Evolutionary conservation across 2,797 vertebrate species (phyloP).

Genomic region (Pseudopleuronectes americanus): DNA sequence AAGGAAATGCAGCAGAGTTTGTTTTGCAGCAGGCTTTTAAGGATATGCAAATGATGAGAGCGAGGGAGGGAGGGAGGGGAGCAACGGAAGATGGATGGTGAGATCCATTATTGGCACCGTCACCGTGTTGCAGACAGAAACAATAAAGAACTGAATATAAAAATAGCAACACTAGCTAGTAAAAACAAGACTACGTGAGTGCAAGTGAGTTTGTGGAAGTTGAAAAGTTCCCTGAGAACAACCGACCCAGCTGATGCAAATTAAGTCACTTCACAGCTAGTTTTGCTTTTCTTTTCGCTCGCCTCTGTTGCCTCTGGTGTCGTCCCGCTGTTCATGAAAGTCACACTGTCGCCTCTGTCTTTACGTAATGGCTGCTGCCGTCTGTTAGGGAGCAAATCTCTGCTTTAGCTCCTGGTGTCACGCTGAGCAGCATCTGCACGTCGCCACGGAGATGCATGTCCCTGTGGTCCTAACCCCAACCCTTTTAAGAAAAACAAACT

Average conservation of each 20-base stretch:
- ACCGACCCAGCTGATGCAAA: slow-evolving; percentile 13
- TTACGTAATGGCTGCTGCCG: slow-evolving; percentile 28
- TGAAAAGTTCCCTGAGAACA: slow-evolving; percentile 33
- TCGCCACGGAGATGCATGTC: slow-evolving; percentile 26
- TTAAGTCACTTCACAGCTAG: not conserved
- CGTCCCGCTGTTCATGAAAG: slow-evolving; percentile 26
- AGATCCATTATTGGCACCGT: slow-evolving; percentile 59
- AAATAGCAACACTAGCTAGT: slow-evolving; percentile 51
- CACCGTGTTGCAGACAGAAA: slow-evolving; percentile 43
- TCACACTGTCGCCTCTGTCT: not conserved
- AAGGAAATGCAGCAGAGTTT: slow-evolving; percentile 59
- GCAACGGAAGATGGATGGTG: slow-evolving; percentile 45
- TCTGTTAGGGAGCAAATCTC: slow-evolving; percentile 19
- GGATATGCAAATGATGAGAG: slow-evolving; percentile 67
- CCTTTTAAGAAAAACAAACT: slow-evolving; percentile 40
- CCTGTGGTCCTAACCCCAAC: slow-evolving; percentile 30
- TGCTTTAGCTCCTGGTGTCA: slow-evolving; percentile 3
- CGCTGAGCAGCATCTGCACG: slow-evolving; percentile 29
- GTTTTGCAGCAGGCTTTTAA: slow-evolving; percentile 72
- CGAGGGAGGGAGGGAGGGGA: slow-evolving; percentile 5
- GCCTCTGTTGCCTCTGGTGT: slow-evolving; percentile 10
- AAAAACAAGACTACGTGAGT: slow-evolving; percentile 19
- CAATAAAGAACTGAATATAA: slow-evolving; percentile 42
- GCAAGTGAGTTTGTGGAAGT: slow-evolving; percentile 6
- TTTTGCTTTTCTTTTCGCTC: slow-evolving; percentile 8